Evolutionary conservation across 2,797 vertebrate species (phyloP).

Genomic region (Sebastes elongatus): DNA sequence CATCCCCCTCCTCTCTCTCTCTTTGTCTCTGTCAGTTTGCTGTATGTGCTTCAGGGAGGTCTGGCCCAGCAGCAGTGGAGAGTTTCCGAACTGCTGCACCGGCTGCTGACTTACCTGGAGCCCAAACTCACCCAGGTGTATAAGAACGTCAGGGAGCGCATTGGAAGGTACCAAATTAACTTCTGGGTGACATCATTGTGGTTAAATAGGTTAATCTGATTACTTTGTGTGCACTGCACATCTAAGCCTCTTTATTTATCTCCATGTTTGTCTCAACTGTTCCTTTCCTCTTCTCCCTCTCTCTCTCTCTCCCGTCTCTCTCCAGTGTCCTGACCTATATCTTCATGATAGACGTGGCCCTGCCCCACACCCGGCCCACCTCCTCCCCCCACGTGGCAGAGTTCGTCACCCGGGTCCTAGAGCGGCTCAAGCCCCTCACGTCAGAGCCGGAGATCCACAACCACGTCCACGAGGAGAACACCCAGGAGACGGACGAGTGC

Average conservation of each 20-base stretch:
- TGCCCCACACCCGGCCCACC: conserved; percentile 92
- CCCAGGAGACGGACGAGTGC: conserved; percentile 90
- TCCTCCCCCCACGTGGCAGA: conserved; percentile 92
- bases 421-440: conserved; percentile 91
- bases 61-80: conserved; percentile 98
- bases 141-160: conserved; percentile 96
- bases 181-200: conserved; percentile 27
- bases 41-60: conserved; percentile 97
- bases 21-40: conserved; percentile 71
- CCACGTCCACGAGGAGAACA: conserved; percentile 94
- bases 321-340: conserved; percentile 96
- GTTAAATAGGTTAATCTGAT: conserved; percentile 46
- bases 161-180: conserved; percentile 88
- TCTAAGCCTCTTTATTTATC: conserved; percentile 11
- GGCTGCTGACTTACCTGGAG: conserved; percentile 92
- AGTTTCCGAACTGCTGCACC: conserved; percentile 92
- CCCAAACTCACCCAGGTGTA: conserved; percentile 98
- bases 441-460: conserved; percentile 95
- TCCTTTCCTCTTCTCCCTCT: neutral
- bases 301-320: conserved; percentile 47
- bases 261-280: neutral
- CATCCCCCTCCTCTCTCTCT: neutral
- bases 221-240: neutral
- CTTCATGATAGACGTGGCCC: conserved; percentile 97
- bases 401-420: conserved; percentile 90